Evolutionary conservation across 2,797 vertebrate species (phyloP).

Genomic region (Phrynocephalus forsythii): DNA sequence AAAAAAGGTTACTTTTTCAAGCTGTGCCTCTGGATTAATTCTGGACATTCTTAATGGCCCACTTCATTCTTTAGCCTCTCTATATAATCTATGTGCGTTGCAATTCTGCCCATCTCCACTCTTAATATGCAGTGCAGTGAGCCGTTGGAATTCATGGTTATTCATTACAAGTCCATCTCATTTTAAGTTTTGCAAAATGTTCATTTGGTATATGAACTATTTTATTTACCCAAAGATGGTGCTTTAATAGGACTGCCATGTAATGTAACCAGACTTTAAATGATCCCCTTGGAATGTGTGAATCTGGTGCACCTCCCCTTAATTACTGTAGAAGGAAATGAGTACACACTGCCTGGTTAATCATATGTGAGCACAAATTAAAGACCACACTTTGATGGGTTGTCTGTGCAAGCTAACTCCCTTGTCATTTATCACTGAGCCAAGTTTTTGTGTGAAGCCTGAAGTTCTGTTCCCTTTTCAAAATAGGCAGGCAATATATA

Average conservation of each 20-base stretch:
- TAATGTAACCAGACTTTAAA: slow-evolving; percentile 64
- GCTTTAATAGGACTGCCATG: slow-evolving; percentile 63
- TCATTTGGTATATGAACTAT: slow-evolving; percentile 59
- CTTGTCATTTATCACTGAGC: slow-evolving; percentile 39
- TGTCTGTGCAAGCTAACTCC: slow-evolving; percentile 37
- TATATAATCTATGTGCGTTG: not conserved
- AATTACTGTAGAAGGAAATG: slow-evolving; percentile 68
- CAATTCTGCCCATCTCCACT: slow-evolving; percentile 4
- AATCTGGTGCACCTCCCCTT: slow-evolving; percentile 59
- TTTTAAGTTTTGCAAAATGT: slow-evolving; percentile 58
- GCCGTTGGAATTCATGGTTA: slow-evolving; percentile 39
- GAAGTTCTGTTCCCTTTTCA: slow-evolving; percentile 48
- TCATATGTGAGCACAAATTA: slow-evolving; percentile 67
- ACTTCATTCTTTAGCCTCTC: not conserved
- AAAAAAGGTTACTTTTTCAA: not conserved
- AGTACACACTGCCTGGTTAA: slow-evolving; percentile 63
- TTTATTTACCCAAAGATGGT: slow-evolving; percentile 57
- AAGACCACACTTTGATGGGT: slow-evolving; percentile 60
- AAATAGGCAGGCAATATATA: slow-evolving; percentile 40
- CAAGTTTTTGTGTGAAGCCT: slow-evolving; percentile 59
- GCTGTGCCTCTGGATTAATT: not conserved
- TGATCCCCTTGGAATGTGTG: slow-evolving; percentile 56
- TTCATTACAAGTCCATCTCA: slow-evolving; percentile 45
- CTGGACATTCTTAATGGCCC: not conserved
- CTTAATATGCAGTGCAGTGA: slow-evolving; percentile 34